Conservation (phyloP, 1,140 invertebrate species). For the Cydia splendana region DNA sequence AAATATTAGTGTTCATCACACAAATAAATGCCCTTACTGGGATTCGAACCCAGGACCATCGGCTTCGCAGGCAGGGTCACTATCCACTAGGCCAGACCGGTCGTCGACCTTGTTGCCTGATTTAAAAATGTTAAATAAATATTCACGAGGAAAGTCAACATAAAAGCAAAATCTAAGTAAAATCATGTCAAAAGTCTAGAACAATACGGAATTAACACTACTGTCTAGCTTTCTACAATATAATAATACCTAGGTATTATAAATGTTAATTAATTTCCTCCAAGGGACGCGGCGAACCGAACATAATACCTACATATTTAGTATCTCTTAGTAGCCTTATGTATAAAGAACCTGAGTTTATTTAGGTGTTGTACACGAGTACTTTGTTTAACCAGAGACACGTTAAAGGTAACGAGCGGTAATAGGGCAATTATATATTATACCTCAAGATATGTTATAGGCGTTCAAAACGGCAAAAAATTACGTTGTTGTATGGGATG, state of each 20-base stretch:
- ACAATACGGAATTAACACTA: neutral
- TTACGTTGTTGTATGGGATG: no score
- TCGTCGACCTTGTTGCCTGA: no score
- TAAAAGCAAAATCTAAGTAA: neutral
- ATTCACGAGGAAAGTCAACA: neutral
- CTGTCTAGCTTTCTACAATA: neutral
- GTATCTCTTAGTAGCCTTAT: neutral
- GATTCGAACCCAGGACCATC: no score
- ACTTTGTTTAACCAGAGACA: neutral
- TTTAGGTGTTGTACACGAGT: slow-evolving; percentile 1
- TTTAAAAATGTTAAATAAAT: no score
- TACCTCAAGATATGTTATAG: no score
- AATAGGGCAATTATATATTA: no score
- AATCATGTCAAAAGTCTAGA: neutral
- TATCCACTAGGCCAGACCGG: no score
- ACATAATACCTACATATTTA: neutral
- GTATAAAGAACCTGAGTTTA: neutral
- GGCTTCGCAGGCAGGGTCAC: no score
- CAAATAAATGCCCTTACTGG: no score
- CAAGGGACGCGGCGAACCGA: neutral
- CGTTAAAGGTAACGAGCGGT: neutral
- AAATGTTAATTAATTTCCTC: slow-evolving; percentile 2
- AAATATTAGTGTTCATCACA: no score
- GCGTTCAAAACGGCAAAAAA: no score
- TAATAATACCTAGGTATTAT: neutral